Base-by-base conservation (phyloP, 2,888 invertebrate species). In the Arctia plantaginis region DNA sequence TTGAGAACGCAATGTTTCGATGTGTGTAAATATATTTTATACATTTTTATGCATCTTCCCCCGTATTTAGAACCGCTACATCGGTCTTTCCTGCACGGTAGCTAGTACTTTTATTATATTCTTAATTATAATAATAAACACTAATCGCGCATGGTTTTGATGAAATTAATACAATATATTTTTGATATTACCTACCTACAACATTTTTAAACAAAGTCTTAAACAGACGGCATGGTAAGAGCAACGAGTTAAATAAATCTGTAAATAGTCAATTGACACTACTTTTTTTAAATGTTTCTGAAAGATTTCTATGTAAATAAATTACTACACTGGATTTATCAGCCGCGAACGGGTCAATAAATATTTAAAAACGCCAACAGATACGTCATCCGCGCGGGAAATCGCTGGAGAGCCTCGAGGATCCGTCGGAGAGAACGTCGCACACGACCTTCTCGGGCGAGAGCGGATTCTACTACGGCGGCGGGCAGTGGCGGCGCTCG, bases 351-450 rank as follows among this genome's bases (percentile, higher is more conserved):
- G 39, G 47, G 6, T 67, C n/a, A 67, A 55, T 73, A 66, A 75
- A 67, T 18, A 20, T 47, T 51, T 66, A 33, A 72, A 80, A 82
- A 62, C 80, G 75, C 86, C 93, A 91, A 83, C 96, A 98, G 98
- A 97, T 98, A 84, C 97, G 98, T 88, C 97, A 98, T 86, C 98
- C 98, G 73, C 97, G 98, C 85, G 98, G 98, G 68, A 98, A 98
- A 93, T 98, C 98, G 33, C 96, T 98, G 84, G 98, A 98, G 93
- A 98, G 98, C 81, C 95, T 98, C 81, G 98, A 98, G 91, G 98
- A 98, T 87, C 97, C 98, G 47, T 97, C 96, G 67, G 97, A 97
- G 86, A 94, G 97, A 81, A 94, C 96, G 0, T 96, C 96, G 15
- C 97, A 97, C 84, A 96, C 96, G 70, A 97, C 97, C 2, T 97